Base-by-base conservation (phyloP, 1,140 invertebrate genomes). In the Cyrtorhinus lividipennis region DNA sequence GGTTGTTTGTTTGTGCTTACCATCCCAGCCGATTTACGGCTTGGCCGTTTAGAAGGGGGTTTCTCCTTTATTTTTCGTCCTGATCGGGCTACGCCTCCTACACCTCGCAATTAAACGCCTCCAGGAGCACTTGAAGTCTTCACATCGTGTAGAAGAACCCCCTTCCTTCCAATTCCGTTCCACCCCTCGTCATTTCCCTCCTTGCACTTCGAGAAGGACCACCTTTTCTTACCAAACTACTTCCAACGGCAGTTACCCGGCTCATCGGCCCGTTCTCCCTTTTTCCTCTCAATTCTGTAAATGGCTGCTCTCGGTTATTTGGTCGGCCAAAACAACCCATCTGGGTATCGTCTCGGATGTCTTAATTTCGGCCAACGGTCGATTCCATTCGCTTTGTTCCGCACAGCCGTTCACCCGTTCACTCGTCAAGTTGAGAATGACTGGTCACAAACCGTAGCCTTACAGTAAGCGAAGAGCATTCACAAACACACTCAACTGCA, bases 71-170 rank as follows among this genome's bases (percentile, higher is more conserved):
- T n/a, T 44, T 44, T 44, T 20, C 48, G 10, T 22, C 48, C 48
- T 22, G 48, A 53, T 53, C 48, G 48, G 48, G 48, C 48, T 53
- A 53, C 48, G 48, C 48, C 48, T n/a, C 48, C 20, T 53, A 53
- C 48, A 53, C 48, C 48, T 53, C 18, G 20, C 48, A 53, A 53
- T 53, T 53, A 53, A 53, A 53, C 48, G 48, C 48, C 48, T 22
- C 48, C 48, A 13, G 12, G 5, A 53, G 48, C 48, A n/a, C n/a
- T n/a, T n/a, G n/a, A n/a, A n/a, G n/a, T n/a, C n/a, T n/a, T n/a
- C n/a, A n/a, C n/a, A n/a, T n/a, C n/a, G n/a, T n/a, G n/a, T n/a
- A n/a, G n/a, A n/a, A n/a, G n/a, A n/a, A n/a, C n/a, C n/a, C n/a
- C n/a, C n/a, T n/a, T n/a, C n/a, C n/a, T n/a, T n/a, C n/a, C n/a